These are phyloP conservation scores for Ooceraea biroi DNA, from an alignment of 1,140 invertebrate species.

Conservation along the genomic window DNA sequence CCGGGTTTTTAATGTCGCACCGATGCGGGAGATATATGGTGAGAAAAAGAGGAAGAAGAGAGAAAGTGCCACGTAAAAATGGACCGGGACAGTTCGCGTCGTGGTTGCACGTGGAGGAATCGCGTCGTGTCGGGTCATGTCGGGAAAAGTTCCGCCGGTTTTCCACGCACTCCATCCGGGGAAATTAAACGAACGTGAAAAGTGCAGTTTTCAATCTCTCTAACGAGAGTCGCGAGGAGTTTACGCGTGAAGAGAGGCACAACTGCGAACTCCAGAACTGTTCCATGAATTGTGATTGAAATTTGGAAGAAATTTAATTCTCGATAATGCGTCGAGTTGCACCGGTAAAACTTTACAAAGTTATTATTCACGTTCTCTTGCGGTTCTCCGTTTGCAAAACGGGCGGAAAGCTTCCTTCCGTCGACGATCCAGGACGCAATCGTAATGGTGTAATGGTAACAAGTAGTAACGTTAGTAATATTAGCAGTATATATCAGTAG, in stretches of 20 bases:
- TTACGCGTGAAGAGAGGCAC: no score
- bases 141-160: not conserved
- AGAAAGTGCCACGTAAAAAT: not conserved
- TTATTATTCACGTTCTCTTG: not conserved
- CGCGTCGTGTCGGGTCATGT: no score
- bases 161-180: not conserved
- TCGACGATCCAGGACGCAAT: constrained; percentile 15
- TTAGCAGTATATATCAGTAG: constrained; percentile 55
- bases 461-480: constrained; percentile 60
- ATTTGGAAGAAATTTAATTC: not conserved
- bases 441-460: constrained; percentile 49
- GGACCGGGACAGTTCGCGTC: constrained; percentile 8
- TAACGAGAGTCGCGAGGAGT: not conserved
- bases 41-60: not conserved
- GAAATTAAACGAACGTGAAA: constrained; percentile 2
- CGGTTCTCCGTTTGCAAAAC: not conserved
- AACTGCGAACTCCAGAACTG: no score
- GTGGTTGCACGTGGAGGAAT: not conserved
- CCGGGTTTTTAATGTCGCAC: constrained; percentile 8
- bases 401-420: not conserved
- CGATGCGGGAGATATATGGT: constrained; percentile 3
- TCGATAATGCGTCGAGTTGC: not conserved
- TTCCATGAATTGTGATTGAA: no score
- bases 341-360: not conserved
- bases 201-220: not conserved